A percentile compares a stretch with the other conserved stretches of the same genome.
phyloP scores from a whole-genome alignment of 2,797 vertebrate genomes.

The Thunnus albacares region DNA sequence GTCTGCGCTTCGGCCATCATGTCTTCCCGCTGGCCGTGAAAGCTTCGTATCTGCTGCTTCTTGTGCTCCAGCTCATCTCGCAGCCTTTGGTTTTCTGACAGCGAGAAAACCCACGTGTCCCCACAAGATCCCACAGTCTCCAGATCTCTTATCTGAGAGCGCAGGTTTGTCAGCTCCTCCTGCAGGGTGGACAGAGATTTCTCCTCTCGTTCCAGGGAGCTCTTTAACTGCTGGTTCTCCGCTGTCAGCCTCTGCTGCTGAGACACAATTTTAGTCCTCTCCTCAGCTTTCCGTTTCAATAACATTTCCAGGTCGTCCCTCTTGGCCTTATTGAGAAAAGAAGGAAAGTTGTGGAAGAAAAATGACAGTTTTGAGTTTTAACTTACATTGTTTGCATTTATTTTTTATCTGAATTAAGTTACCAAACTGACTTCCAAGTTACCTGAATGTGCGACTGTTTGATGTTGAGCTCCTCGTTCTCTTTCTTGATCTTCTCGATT shows the following conservation, averaged over 20 bases:
- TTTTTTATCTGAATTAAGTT: not conserved
- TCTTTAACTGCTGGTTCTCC: constrained; percentile 91
- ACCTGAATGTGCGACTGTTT: constrained; percentile 83
- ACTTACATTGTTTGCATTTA: not conserved
- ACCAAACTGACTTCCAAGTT: constrained; percentile 24
- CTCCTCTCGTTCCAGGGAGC: constrained; percentile 90
- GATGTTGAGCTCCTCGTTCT: constrained; percentile 81
- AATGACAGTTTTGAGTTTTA: not conserved
- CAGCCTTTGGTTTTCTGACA: constrained; percentile 91
- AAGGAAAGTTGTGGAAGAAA: not conserved
- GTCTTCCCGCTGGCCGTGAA: constrained; percentile 88
- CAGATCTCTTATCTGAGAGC: constrained; percentile 87
- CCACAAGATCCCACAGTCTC: constrained; percentile 86
- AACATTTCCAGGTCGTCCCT: constrained; percentile 85
- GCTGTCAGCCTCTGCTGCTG: constrained; percentile 84
- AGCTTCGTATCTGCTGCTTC: constrained; percentile 84
- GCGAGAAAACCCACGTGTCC: constrained; percentile 75
- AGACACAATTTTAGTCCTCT: constrained; percentile 84
- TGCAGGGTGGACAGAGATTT: constrained; percentile 88
- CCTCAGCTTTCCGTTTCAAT: constrained; percentile 83
- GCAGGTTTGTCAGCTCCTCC: constrained; percentile 90
- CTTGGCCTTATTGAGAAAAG: constrained; percentile 80
- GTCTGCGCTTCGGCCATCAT: constrained; percentile 88
- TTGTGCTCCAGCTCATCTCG: constrained; percentile 91
- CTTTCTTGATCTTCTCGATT: constrained; percentile 80